These are phyloP conservation scores for Bombus haemorrhoidalis DNA, from an alignment of 1,140 invertebrate species.

Conservation along the genomic window DNA sequence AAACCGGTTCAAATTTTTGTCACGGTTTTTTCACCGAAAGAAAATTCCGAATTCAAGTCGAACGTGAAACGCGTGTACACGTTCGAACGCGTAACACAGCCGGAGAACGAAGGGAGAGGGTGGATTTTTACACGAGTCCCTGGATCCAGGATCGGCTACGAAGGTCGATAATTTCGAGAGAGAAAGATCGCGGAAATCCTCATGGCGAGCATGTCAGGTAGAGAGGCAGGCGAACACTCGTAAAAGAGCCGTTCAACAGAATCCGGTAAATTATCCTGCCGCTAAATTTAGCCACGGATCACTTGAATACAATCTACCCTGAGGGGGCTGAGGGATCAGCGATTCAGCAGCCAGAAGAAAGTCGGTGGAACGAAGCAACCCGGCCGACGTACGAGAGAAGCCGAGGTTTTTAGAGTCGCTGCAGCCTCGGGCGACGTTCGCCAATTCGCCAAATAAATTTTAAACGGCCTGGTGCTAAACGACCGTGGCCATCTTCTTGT, in stretches of 20 bases:
- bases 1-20: conserved; percentile 42
- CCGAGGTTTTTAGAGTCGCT: neutral
- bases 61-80: neutral
- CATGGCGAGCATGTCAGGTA: neutral
- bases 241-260: conserved; percentile 39
- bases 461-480: conserved; percentile 48
- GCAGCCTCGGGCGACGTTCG: no score
- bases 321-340: conserved; percentile 36
- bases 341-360: conserved; percentile 28
- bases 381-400: neutral
- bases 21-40: neutral
- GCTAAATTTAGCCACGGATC: conserved; percentile 58
- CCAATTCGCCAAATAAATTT: conserved; percentile 63
- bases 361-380: neutral
- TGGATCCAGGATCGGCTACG: neutral
- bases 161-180: conserved; percentile 15
- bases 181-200: conserved; percentile 22
- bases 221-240: conserved; percentile 3
- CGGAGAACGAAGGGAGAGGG: no score
- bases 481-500: conserved; percentile 4
- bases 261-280: conserved; percentile 40
- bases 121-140: neutral
- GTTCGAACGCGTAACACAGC: no score
- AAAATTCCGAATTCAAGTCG: conserved; percentile 13
- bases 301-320: conserved; percentile 32